A percentile compares a stretch with the other conserved stretches of the same genome.
phyloP scores from a whole-genome alignment of 64 coral and sea anemone genomes.

The Cladopsammia gracilis region DNA sequence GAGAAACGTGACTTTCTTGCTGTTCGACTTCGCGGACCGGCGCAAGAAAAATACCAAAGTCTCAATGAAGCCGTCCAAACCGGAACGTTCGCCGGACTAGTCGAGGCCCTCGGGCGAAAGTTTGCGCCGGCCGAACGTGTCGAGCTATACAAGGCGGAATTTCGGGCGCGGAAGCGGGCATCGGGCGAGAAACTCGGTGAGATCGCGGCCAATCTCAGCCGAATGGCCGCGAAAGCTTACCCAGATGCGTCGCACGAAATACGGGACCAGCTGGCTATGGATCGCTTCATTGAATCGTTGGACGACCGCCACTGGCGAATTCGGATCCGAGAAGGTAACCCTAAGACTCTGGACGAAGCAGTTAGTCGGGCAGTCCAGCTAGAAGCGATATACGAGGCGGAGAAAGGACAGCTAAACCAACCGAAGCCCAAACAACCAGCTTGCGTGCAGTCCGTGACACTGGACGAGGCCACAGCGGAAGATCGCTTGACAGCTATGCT shows the following conservation, averaged over 20 bases:
- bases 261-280: not conserved
- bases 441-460: not conserved
- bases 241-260: not conserved
- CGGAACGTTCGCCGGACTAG: not conserved
- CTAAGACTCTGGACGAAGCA: constrained; percentile 12
- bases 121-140: constrained; percentile 41
- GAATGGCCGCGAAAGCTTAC: constrained; percentile 26
- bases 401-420: not conserved
- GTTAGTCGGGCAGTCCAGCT: constrained; percentile 27
- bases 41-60: constrained; percentile 29
- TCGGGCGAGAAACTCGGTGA: constrained; percentile 27
- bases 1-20: too few species aligned
- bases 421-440: too few species aligned
- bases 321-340: too few species aligned
- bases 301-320: not conserved
- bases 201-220: not conserved
- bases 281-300: constrained; percentile 5
- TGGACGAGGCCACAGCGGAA: not conserved
- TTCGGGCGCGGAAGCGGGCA: not conserved
- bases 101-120: not conserved
- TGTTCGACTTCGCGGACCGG: too few species aligned
- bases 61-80: not conserved
- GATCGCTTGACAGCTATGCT: too few species aligned
- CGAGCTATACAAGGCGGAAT: constrained; percentile 46
- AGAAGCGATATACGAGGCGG: constrained; percentile 37